Percentiles rank a stretch among this genome's conserved stretches.
Evolutionary conservation across 2,113 vertebrate species (phyloP).

Genomic region (Pristiophorus japonicus): DNA sequence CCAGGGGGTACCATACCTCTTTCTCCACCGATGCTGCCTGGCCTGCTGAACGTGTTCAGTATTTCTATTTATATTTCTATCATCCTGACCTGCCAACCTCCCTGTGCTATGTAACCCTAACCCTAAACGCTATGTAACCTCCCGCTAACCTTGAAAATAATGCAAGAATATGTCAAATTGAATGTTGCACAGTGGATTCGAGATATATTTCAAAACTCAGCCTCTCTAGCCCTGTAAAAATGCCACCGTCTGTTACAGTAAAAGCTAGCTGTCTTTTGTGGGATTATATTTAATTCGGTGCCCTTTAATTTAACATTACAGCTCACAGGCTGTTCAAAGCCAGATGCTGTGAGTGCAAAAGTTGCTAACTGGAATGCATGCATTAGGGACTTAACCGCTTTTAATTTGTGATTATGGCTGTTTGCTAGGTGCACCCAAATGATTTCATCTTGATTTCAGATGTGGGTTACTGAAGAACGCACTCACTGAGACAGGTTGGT

Average conservation of each 20-base stretch:
- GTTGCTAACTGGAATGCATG: background rate
- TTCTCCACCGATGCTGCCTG: background rate
- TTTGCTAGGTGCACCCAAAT: background rate
- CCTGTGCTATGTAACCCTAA: background rate
- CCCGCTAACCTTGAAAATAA: background rate
- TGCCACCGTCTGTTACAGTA: background rate
- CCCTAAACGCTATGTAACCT: background rate
- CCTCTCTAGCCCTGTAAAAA: background rate
- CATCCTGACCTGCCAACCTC: background rate
- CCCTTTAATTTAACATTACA: constrained; percentile 31
- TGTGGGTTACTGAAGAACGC: constrained; percentile 32
- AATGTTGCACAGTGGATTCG: background rate
- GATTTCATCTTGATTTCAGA: constrained; percentile 18
- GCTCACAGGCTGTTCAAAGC: constrained; percentile 18
- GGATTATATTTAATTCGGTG: constrained; percentile 16
- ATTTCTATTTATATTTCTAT: background rate
- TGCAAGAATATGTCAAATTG: background rate
- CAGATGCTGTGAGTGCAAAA: background rate
- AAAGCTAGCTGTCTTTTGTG: background rate
- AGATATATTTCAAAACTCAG: background rate
- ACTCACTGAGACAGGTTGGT: background rate
- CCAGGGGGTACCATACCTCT: too few species aligned
- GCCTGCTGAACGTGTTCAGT: background rate
- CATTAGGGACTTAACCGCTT: constrained; percentile 16
- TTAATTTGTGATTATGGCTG: constrained; percentile 24